A percentile compares a stretch with the other conserved stretches of the same genome.
Conservation (phyloP, 1,140 invertebrate genomes). For the Drosophila sulfurigaster region DNA sequence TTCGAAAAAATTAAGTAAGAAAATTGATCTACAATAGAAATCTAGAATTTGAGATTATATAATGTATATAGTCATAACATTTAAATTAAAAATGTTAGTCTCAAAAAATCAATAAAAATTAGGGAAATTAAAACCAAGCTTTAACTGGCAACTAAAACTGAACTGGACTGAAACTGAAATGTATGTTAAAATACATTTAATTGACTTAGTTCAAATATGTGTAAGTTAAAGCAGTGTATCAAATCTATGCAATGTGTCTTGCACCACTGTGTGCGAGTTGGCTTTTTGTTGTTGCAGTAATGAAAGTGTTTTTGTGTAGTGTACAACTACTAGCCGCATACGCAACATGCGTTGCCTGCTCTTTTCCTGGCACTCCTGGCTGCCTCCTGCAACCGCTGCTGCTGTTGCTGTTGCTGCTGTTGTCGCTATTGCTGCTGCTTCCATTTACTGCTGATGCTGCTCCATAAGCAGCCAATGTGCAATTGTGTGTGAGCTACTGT, state of each 20-base stretch:
- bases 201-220: no score
- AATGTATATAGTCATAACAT: no score
- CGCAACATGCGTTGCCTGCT: constrained; percentile 73
- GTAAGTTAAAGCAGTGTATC: no score
- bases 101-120: no score
- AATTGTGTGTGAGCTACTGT: constrained; percentile 1
- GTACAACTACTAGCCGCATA: constrained; percentile 56
- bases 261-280: constrained; percentile 53
- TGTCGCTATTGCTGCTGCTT: not conserved
- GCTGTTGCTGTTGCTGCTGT: constrained; percentile 4
- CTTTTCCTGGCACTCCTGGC: constrained; percentile 6
- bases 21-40: no score
- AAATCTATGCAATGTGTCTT: not conserved
- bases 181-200: no score
- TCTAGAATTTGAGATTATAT: no score
- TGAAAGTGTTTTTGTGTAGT: constrained; percentile 81
- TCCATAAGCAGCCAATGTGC: constrained; percentile 28
- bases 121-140: no score
- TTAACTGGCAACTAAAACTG: no score
- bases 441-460: constrained; percentile 36
- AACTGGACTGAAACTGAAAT: no score
- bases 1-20: no score
- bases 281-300: constrained; percentile 61
- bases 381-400: constrained; percentile 31
- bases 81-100: no score